phyloP scores from a whole-genome alignment of 2,888 invertebrate species.

The Lydus trimaculatus region DNA sequence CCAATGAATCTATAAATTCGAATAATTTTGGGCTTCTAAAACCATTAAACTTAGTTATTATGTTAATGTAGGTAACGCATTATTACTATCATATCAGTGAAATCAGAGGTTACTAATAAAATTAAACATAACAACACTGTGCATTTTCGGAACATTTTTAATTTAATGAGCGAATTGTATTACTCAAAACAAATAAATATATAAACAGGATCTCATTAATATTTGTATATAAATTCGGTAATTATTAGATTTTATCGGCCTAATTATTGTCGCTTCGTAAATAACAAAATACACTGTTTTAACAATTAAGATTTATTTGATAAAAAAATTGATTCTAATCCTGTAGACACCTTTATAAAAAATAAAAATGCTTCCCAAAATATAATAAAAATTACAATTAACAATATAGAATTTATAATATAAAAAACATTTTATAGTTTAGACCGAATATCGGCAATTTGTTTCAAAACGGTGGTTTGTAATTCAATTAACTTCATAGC shows the following conservation, averaged over 20 bases:
- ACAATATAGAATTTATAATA: too few species aligned
- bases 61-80: neutral
- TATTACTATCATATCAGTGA: neutral
- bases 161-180: neutral
- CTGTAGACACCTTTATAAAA: neutral
- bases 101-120: neutral
- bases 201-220: neutral
- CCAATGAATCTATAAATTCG: conserved; percentile 6
- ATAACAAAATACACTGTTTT: neutral
- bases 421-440: conserved; percentile 69
- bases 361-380: neutral
- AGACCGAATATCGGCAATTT: conserved; percentile 76
- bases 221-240: neutral
- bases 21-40: conserved; percentile 3
- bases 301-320: conserved; percentile 9
- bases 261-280: neutral
- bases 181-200: neutral
- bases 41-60: neutral
- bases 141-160: neutral
- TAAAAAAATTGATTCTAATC: neutral
- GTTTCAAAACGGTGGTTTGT: conserved; percentile 75
- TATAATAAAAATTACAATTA: conserved; percentile 11
- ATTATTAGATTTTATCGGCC: neutral
- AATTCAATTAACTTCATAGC: conserved; percentile 93
- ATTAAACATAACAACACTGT: neutral